phyloP scores from a whole-genome alignment of 2,113 vertebrate genomes.

The Lynx canadensis region DNA sequence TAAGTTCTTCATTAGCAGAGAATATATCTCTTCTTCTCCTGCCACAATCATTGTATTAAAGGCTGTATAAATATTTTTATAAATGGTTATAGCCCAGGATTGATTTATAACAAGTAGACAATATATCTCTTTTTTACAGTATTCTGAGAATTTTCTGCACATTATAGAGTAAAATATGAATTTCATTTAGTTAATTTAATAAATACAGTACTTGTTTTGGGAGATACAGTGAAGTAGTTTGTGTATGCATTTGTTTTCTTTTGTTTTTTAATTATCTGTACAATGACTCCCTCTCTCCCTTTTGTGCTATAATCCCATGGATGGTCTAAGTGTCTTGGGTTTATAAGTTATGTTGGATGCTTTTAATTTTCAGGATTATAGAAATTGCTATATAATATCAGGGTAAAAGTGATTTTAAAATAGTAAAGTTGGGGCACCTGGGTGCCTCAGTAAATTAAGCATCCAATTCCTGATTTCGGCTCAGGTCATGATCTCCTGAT shows the following conservation, averaged over 20 bases:
- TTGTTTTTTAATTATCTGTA: background rate
- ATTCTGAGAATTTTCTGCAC: background rate
- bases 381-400: background rate
- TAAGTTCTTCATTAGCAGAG: background rate
- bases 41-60: background rate
- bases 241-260: background rate
- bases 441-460: too few species aligned
- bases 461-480: too few species aligned
- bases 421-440: background rate
- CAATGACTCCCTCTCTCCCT: background rate
- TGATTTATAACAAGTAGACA: background rate
- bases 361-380: background rate
- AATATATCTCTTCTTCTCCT: background rate
- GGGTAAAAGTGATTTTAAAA: background rate
- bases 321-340: background rate
- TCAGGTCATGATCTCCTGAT: too few species aligned
- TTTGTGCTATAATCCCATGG: background rate
- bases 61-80: background rate
- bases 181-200: slow-evolving; percentile 15
- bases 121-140: background rate
- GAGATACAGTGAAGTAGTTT: background rate
- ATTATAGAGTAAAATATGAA: background rate
- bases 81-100: background rate
- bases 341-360: background rate
- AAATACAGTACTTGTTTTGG: background rate